phyloP scores from a whole-genome alignment of 1,140 invertebrate species.

The Diorhabda sublineata region DNA sequence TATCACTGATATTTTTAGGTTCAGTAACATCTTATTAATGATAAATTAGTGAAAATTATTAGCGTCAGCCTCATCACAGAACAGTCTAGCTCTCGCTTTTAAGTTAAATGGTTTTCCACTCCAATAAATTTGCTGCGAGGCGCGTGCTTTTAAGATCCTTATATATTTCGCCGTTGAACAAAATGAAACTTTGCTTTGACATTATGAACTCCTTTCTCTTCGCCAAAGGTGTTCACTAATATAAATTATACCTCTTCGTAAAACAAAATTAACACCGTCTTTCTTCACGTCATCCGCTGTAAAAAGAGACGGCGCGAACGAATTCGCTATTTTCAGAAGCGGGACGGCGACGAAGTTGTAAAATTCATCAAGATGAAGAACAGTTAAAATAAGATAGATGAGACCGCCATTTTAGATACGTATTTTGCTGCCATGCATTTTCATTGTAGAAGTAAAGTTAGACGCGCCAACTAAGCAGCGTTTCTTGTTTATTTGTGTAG shows the following conservation, averaged over 20 bases:
- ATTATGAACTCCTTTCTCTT: slow-evolving; percentile 44
- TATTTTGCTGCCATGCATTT: slow-evolving; percentile 42
- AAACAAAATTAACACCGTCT: slow-evolving; percentile 39
- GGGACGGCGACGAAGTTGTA: slow-evolving; percentile 5
- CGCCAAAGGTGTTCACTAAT: slow-evolving; percentile 43
- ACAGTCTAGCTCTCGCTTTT: slow-evolving; percentile 23
- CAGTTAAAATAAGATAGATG: slow-evolving; percentile 46
- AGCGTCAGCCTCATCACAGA: slow-evolving; percentile 21
- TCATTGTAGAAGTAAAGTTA: slow-evolving; percentile 38
- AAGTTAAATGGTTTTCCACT: slow-evolving; percentile 22
- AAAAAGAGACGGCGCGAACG: slow-evolving; percentile 11
- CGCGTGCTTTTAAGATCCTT: slow-evolving; percentile 35
- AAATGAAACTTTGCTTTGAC: slow-evolving; percentile 45
- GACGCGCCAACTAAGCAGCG: slow-evolving; percentile 21
- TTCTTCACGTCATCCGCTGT: slow-evolving; percentile 17
- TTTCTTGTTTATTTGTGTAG: slow-evolving; percentile 18
- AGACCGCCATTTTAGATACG: slow-evolving; percentile 41
- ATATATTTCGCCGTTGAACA: slow-evolving; percentile 34
- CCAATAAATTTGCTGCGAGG: slow-evolving; percentile 18
- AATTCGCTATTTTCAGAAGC: neutral
- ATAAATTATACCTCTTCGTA: slow-evolving; percentile 41
- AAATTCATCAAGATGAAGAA: slow-evolving; percentile 37
- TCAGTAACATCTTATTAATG: slow-evolving; percentile 21
- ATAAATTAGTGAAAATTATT: slow-evolving; percentile 23
- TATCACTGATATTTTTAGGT: slow-evolving; percentile 17